Evolutionary conservation across 37 sponge, comb jelly and placozoan genomes (phyloP), one percentile per base, ranked within the genome.

Genomic region (Beroe forskalii): DNA sequence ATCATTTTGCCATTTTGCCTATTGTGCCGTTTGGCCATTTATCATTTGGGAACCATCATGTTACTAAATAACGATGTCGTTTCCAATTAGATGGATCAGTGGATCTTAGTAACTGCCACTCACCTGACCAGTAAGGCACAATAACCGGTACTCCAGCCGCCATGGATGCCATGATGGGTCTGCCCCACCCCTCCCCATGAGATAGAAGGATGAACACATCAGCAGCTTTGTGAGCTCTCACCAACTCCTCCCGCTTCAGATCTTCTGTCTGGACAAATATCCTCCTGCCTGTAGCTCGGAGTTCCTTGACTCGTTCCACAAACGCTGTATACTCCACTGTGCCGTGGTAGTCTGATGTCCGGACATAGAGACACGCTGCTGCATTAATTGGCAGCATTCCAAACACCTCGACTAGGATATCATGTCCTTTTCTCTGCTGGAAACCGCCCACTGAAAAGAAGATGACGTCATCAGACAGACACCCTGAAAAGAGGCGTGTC

Each of bases 101-200:
- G n/a, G n/a, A n/a, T n/a, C n/a, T n/a, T n/a, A n/a, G n/a, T n/a
- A n/a, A n/a, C n/a, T n/a, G n/a, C n/a, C n/a, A n/a, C n/a, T n/a
- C n/a, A 6, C 86, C 86, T 28, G 86, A 80, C 86, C 86, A 80
- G 37, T 41, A 9, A 12, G 86, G 86, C 17, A 80, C 86, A 42
- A 80, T 80, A 19, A 43, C 86, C 3, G 86, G 86, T 17, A 80
- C 27, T 41, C 86, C 86, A n/a, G 55, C 86, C 14, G 86, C 86
- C 86, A 80, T 80, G 31, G 86, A 32, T 38, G 40, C 86, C 86
- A 80, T 43, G 4, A 80, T 44, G 30, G 86, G 86, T 80, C 86
- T 80, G 19, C 86, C 86, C 86, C 86, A 80, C 0, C 86, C 86
- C 27, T 80, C 86, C 19, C 86, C 86, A 25, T 80, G 86, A 3